These are phyloP conservation scores for Oscheius sp. DNA, from an alignment of 2,888 invertebrate genomes.

Conservation along the genomic window DNA sequence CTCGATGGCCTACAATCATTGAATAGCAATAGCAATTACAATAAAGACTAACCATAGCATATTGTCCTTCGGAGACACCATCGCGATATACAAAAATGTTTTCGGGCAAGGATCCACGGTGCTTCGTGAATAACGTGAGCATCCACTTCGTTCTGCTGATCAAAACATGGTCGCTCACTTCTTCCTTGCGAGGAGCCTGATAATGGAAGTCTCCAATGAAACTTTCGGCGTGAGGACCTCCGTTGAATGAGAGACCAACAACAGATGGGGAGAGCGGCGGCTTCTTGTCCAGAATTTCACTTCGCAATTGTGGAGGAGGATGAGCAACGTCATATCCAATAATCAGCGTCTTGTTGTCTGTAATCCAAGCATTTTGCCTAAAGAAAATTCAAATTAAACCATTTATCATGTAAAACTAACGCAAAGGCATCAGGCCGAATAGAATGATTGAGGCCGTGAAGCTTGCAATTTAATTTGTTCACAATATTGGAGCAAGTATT, in stretches of 20 bases:
- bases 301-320: conserved; percentile 30
- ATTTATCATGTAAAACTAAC: conserved; percentile 14
- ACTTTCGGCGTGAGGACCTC: conserved; percentile 30
- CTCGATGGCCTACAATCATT: conserved; percentile 28
- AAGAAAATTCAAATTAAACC: conserved; percentile 10
- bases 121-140: conserved; percentile 34
- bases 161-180: conserved; percentile 40
- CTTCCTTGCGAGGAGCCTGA: conserved; percentile 45
- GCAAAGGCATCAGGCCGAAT: conserved; percentile 36
- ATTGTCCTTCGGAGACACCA: conserved; percentile 58
- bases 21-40: background rate
- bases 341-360: conserved; percentile 16
- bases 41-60: conserved; percentile 40
- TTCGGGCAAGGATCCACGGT: conserved; percentile 38
- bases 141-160: conserved; percentile 43
- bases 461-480: conserved; percentile 45
- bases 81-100: conserved; percentile 50
- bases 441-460: conserved; percentile 42
- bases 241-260: conserved; percentile 55
- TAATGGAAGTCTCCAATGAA: conserved; percentile 57
- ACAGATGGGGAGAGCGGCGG: conserved; percentile 36
- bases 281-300: conserved; percentile 17
- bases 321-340: conserved; percentile 52
- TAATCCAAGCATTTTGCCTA: conserved; percentile 33
- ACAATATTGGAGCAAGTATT: conserved; percentile 30